Conservation (phyloP, 92 coral and sea anemone genomes). For the Porites evermanni region DNA sequence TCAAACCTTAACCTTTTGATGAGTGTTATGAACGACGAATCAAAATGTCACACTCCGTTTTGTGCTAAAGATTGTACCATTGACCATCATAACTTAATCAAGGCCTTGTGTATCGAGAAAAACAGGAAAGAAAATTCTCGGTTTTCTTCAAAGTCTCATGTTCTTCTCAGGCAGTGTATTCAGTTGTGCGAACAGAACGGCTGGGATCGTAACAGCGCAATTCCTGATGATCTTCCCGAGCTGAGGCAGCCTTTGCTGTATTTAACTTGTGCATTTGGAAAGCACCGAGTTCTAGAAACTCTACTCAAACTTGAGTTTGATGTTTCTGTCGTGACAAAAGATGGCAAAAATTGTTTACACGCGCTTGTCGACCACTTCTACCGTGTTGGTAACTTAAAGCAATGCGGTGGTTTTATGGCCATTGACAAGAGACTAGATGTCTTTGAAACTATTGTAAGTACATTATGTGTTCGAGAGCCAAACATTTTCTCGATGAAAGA, state of each 20-base stretch:
- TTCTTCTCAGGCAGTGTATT: conserved; percentile 61
- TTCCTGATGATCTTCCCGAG: conserved; percentile 62
- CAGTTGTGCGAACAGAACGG: conserved; percentile 59
- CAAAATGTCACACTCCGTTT: conserved; percentile 75
- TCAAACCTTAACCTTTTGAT: background rate
- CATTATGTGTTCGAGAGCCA: conserved; percentile 46
- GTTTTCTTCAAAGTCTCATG: conserved; percentile 63
- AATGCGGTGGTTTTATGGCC: conserved; percentile 49
- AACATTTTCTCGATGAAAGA: conserved; percentile 52
- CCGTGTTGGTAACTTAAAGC: conserved; percentile 49
- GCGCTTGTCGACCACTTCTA: conserved; percentile 70
- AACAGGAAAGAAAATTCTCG: conserved; percentile 65
- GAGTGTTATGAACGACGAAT: conserved; percentile 41
- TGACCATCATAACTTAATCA: conserved; percentile 73
- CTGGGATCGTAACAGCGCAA: conserved; percentile 67
- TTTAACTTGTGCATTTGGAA: conserved; percentile 82
- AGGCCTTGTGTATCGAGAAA: conserved; percentile 67
- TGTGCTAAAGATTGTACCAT: conserved; percentile 60
- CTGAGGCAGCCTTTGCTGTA: conserved; percentile 65
- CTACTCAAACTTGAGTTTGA: conserved; percentile 70
- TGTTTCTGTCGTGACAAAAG: conserved; percentile 53
- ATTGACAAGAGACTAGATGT: conserved; percentile 49
- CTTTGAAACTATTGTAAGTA: conserved; percentile 60
- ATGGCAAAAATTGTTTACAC: conserved; percentile 75
- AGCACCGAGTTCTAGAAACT: conserved; percentile 66